Percentiles rank a stretch among this genome's conserved stretches.
Evolutionary conservation across 2,113 vertebrate genomes (phyloP).

Genomic region (Parotia lawesii): DNA sequence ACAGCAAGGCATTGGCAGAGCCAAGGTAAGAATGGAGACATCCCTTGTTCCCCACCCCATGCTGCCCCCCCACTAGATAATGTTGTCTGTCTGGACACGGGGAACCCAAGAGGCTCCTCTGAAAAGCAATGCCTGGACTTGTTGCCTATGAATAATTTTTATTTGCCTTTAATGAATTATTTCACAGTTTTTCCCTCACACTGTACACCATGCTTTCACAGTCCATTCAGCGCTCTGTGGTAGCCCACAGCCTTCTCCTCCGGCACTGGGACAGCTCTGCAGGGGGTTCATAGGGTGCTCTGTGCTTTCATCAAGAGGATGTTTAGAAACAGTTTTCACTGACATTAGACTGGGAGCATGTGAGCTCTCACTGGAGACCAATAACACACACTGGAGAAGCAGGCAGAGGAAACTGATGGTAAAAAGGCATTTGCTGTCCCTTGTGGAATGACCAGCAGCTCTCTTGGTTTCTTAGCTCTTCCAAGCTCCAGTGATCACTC

Average conservation of each 20-base stretch:
- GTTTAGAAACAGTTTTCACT: constrained; percentile 64
- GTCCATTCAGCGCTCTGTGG: background rate
- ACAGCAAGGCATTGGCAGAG: constrained; percentile 12
- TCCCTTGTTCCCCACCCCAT: background rate
- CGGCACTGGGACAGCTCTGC: constrained; percentile 22
- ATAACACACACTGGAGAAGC: constrained; percentile 23
- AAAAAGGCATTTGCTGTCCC: constrained; percentile 6
- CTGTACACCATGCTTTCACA: constrained; percentile 48
- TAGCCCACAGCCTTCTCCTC: constrained; percentile 33
- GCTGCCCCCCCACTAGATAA: background rate
- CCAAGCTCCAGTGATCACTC: background rate
- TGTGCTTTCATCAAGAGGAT: constrained; percentile 66
- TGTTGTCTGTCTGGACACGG: background rate
- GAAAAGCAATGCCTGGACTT: constrained; percentile 58
- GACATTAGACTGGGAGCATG: constrained; percentile 30
- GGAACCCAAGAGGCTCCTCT: constrained; percentile 7
- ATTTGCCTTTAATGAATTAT: constrained; percentile 65
- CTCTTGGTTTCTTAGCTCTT: background rate
- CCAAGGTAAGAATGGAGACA: background rate
- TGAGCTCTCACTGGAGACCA: constrained; percentile 18
- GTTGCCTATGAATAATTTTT: constrained; percentile 62
- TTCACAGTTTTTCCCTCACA: constrained; percentile 55
- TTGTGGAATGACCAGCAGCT: background rate
- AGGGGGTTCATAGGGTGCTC: constrained; percentile 24
- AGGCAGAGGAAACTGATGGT: constrained; percentile 25